A percentile compares a stretch with the other conserved stretches of the same genome.
These are phyloP conservation scores for Drymodes brunneopygia DNA, from an alignment of 2,113 vertebrate genomes.

Conservation along the genomic window DNA sequence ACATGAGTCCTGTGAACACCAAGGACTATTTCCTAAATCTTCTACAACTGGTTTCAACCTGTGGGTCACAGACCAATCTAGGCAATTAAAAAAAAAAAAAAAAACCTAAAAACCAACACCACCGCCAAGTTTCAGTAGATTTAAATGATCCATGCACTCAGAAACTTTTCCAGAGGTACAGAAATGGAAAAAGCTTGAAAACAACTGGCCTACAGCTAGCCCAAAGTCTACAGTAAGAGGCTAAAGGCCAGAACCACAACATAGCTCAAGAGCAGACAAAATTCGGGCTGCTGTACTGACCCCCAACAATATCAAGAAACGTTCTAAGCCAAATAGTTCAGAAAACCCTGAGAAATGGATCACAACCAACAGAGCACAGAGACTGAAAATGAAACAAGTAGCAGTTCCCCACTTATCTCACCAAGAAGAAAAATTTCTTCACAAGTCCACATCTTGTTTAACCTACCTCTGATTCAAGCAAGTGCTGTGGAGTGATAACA, in stretches of 20 bases:
- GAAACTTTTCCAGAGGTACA: not conserved
- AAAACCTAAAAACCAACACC: not conserved
- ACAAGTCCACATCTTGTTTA: not conserved
- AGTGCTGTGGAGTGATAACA: not conserved
- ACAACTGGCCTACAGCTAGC: not conserved
- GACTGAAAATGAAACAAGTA: not conserved
- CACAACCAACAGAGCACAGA: not conserved
- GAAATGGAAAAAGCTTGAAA: not conserved
- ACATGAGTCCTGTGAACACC: not conserved
- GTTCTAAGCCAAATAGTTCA: not conserved
- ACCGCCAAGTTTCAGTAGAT: not conserved
- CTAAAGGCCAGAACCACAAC: not conserved
- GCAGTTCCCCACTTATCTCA: not conserved
- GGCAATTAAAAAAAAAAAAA: not conserved
- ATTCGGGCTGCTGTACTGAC: not conserved
- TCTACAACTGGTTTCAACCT: not conserved
- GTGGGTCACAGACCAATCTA: not conserved
- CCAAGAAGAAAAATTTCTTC: not conserved
- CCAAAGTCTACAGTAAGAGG: not conserved
- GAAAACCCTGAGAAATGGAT: not conserved
- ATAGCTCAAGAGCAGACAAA: not conserved
- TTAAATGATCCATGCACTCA: not conserved
- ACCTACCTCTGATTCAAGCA: not conserved
- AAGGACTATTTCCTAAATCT: not conserved
- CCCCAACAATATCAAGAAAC: not conserved